Evolutionary conservation across 2,797 vertebrate genomes (phyloP).

Genomic region (Heterohyrax brucei): DNA sequence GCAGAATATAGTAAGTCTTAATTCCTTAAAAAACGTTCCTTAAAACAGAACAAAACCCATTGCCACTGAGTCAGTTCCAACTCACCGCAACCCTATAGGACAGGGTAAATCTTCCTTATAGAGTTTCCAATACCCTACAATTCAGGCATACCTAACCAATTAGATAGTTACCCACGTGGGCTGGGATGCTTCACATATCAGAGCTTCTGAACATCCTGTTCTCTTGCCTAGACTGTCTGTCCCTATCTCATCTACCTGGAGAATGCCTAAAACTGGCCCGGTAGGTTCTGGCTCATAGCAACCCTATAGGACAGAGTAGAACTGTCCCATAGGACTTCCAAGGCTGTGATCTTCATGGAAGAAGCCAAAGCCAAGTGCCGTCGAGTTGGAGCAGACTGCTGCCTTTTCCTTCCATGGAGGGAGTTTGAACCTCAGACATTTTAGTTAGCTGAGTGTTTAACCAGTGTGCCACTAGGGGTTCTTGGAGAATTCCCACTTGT

Average conservation of each 20-base stretch:
- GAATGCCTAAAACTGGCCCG: background rate
- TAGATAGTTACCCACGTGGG: background rate
- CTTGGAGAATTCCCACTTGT: background rate
- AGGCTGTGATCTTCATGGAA: background rate
- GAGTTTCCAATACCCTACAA: background rate
- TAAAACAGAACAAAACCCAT: no score
- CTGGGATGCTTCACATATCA: background rate
- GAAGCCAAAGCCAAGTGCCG: no score
- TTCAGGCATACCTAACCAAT: background rate
- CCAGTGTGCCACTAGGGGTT: background rate
- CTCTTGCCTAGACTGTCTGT: constrained; percentile 6
- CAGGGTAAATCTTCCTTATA: no score
- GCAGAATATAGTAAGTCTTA: background rate
- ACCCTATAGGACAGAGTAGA: background rate
- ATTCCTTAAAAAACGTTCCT: background rate
- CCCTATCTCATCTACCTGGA: background rate
- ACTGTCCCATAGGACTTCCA: background rate
- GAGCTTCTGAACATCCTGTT: constrained; percentile 2
- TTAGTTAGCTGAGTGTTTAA: background rate
- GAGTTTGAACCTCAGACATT: no score
- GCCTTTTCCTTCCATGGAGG: background rate
- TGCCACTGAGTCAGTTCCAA: no score
- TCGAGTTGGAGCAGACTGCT: background rate
- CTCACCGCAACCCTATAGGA: no score
- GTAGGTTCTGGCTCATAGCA: background rate